These are phyloP conservation scores for Nyctibius grandis DNA, from an alignment of 2,797 vertebrate species.

Conservation along the genomic window DNA sequence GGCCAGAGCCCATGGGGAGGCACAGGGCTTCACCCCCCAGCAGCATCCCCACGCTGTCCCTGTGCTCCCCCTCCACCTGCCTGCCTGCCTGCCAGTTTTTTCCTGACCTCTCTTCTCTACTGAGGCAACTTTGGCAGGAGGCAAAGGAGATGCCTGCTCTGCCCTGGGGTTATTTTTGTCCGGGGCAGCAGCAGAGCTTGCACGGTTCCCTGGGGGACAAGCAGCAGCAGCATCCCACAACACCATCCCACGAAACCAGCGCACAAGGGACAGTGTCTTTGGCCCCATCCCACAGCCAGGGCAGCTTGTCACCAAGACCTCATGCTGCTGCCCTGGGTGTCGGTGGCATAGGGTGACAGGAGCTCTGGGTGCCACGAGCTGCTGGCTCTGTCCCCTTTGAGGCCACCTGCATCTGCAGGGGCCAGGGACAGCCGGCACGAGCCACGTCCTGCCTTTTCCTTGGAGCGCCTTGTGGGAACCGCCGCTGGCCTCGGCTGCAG, in stretches of 20 bases:
- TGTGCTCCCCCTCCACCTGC: rapidly evolving
- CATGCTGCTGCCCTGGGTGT: neutral
- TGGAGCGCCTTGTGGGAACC: rapidly evolving
- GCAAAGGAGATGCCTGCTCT: neutral
- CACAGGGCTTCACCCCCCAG: rapidly evolving
- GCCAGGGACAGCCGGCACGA: neutral
- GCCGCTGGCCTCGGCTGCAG: rapidly evolving
- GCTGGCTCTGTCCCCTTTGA: neutral
- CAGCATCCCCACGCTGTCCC: neutral
- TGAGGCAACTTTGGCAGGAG: neutral
- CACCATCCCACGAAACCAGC: no score
- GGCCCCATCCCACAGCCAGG: neutral
- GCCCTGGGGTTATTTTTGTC: neutral
- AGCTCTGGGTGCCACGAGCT: neutral
- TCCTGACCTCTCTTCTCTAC: neutral
- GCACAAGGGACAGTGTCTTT: neutral
- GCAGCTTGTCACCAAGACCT: neutral
- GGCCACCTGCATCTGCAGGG: neutral
- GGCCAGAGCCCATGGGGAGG: neutral
- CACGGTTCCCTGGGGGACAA: neutral
- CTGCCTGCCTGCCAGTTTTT: neutral
- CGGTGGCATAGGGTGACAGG: neutral
- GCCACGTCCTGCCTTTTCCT: neutral
- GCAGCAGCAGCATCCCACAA: neutral
- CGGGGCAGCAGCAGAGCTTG: neutral